phyloP scores from a whole-genome alignment of 2,113 vertebrate genomes.

The Xiphophorus maculatus region DNA sequence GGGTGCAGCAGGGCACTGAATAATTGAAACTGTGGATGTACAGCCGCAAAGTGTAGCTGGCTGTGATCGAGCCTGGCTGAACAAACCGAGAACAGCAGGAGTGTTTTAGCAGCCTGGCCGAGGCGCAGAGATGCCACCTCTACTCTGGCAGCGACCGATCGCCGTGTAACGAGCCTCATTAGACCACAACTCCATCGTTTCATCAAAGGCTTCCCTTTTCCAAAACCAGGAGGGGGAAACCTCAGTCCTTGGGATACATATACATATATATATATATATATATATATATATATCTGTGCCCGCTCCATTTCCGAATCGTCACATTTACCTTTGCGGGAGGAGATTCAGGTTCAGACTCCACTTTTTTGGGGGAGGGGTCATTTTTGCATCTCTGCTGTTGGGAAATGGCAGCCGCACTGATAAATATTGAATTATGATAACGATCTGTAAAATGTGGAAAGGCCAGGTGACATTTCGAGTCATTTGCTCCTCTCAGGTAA shows the following conservation, averaged over 20 bases:
- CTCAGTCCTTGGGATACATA: slow-evolving; percentile 49
- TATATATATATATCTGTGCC: slow-evolving; percentile 44
- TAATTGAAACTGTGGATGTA: slow-evolving; percentile 67
- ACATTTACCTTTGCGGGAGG: slow-evolving; percentile 37
- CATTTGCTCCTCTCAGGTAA: slow-evolving; percentile 50
- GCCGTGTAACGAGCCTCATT: slow-evolving; percentile 66
- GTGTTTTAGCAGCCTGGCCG: slow-evolving; percentile 65
- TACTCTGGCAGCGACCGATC: slow-evolving; percentile 60
- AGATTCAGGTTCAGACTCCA: slow-evolving; percentile 30
- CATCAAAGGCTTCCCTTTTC: slow-evolving; percentile 66
- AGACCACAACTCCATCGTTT: slow-evolving; percentile 60
- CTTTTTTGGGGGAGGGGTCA: slow-evolving; percentile 58
- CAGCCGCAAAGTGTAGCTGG: slow-evolving; percentile 52
- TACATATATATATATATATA: not conserved
- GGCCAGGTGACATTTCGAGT: slow-evolving; percentile 61
- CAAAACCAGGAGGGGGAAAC: slow-evolving; percentile 46
- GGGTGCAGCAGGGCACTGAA: slow-evolving; percentile 51
- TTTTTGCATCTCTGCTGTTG: slow-evolving; percentile 61
- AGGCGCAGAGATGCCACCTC: slow-evolving; percentile 65
- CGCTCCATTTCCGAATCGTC: slow-evolving; percentile 35
- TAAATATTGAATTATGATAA: slow-evolving; percentile 76
- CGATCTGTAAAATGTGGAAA: slow-evolving; percentile 55
- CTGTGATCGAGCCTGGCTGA: slow-evolving; percentile 66
- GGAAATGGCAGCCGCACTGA: slow-evolving; percentile 45
- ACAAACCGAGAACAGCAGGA: slow-evolving; percentile 68